Base-by-base conservation (phyloP, 2,113 vertebrate genomes). In the Clarias macrocephalus region DNA sequence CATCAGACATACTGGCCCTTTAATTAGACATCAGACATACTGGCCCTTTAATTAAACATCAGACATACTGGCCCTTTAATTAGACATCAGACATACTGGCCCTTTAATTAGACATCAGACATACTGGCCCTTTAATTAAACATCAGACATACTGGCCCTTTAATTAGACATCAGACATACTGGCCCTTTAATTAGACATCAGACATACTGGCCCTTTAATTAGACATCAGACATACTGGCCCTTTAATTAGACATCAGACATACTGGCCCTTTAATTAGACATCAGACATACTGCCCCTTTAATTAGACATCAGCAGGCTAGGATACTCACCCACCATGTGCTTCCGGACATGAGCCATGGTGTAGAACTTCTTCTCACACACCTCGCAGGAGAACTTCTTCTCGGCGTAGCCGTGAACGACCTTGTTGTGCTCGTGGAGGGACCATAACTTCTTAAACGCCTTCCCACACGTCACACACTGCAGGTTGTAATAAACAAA, bases 331-430 rank as follows among this genome's bases (percentile, higher is more conserved):
- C 98, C 98, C 52, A 99, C 98, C 97, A 99, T 98, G 94, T 99
- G 98, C 94, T 99, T 99, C 91, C 97, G 95, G 91, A 99, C 98
- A 0, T 99, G 98, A 5, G 98, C 98, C 98, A 98, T 98, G 73
- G 97, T 99, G 94, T 98, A 97, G 93, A 99, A 99, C 92, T 98
- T 99, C 96, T 99, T 99, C 92, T 98, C 97, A 0, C 97, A 99
- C 91, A 99, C 97, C 94, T 99, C 97, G 0, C 97, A 99, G 10
- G 97, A 97, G 94, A 98, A 98, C 90, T 97, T 99, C 94, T 98
- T 99, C 92, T 99, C 97, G 0, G 97, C 97, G 0, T 97, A 98
- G 89, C 97, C 97, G 0, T 99, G 97, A 85, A 99, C 97, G 0
- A 97, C 97, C 93, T 99, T 99, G 93, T 97, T 98, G 89, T 99